phyloP scores from a whole-genome alignment of 2,888 invertebrate species.

The Pharmacophagus antenor region DNA sequence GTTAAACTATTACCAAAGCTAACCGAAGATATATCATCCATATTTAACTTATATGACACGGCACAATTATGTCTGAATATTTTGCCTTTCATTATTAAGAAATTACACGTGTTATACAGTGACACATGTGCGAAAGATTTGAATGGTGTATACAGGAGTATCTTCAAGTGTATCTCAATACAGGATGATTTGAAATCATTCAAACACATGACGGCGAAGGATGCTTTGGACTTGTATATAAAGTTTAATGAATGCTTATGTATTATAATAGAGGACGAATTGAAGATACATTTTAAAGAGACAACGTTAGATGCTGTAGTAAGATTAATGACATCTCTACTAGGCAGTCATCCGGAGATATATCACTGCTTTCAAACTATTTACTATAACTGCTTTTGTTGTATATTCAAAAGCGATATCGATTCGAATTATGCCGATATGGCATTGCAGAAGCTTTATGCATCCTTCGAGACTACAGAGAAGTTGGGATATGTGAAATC shows the following conservation, averaged over 20 bases:
- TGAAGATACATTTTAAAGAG: conserved; percentile 47
- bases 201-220: conserved; percentile 46
- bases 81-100: conserved; percentile 56
- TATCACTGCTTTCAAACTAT: conserved; percentile 61
- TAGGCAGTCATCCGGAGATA: conserved; percentile 51
- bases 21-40: conserved; percentile 52
- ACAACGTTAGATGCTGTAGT: conserved; percentile 43
- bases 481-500: conserved; percentile 49
- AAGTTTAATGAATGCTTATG: conserved; percentile 63
- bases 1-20: conserved; percentile 58
- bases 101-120: conserved; percentile 53
- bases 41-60: conserved; percentile 54
- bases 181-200: conserved; percentile 49
- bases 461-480: conserved; percentile 50
- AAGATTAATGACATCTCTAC: conserved; percentile 41
- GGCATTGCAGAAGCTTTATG: conserved; percentile 47
- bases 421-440: conserved; percentile 42
- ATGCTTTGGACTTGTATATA: conserved; percentile 49
- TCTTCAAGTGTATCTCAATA: conserved; percentile 48
- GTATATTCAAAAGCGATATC: conserved; percentile 46
- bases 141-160: conserved; percentile 43
- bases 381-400: conserved; percentile 54
- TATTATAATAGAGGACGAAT: conserved; percentile 55
- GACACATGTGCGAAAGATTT: conserved; percentile 44
- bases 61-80: conserved; percentile 52